These are phyloP conservation scores for Drosophila prostipennis DNA, from an alignment of 2,888 invertebrate species.

Conservation along the genomic window DNA sequence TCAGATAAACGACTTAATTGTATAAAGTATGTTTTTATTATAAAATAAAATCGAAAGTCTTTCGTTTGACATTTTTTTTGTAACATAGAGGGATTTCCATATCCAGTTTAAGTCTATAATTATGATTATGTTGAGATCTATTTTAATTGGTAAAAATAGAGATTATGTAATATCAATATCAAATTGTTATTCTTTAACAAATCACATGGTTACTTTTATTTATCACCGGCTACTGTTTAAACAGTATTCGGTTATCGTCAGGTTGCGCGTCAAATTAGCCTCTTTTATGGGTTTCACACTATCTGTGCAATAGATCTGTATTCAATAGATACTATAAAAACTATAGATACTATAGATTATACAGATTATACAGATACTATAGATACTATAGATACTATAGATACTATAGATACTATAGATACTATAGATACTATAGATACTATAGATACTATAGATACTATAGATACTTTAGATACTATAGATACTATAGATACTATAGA, in stretches of 20 bases:
- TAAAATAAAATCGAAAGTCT: not conserved
- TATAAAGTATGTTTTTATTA: not conserved
- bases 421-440: too few relatives aligned
- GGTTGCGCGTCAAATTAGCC: not conserved
- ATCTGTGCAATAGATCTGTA: too few relatives aligned
- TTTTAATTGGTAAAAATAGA: not conserved
- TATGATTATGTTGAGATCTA: not conserved
- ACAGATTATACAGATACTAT: too few relatives aligned
- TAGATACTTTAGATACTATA: too few relatives aligned
- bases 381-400: conserved; percentile 84
- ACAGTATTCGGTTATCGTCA: not conserved
- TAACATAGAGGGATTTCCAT: not conserved
- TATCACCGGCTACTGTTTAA: not conserved
- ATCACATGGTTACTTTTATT: conserved; percentile 1
- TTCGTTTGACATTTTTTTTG: not conserved
- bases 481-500: too few relatives aligned
- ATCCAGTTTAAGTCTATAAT: not conserved
- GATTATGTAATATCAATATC: not conserved
- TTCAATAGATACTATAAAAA: too few relatives aligned
- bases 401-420: too few relatives aligned
- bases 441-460: too few relatives aligned
- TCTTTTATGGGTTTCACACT: not conserved
- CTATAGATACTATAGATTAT: too few relatives aligned
- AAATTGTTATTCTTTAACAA: not conserved
- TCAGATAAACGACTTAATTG: not conserved